Base-by-base conservation (phyloP, 2,888 invertebrate species). In the Drosophila rellima region DNA sequence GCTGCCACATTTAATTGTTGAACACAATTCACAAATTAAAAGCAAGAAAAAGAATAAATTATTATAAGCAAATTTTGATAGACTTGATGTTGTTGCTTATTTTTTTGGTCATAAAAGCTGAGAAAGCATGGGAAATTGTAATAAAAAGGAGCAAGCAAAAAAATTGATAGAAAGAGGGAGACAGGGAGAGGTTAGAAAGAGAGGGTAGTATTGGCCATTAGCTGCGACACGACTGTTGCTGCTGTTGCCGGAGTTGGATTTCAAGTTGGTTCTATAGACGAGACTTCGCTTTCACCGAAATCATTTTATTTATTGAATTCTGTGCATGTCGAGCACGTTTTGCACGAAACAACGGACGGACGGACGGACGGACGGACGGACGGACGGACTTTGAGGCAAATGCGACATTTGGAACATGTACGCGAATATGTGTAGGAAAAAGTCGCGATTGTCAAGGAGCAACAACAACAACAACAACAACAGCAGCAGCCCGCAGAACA, bases 281-380 rank as follows among this genome's bases (percentile, higher is more conserved):
- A 35, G 44, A 35, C 79, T 85, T 78, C 83, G 83, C 83, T 84
- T 84, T 84, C 83, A 84, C 83, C 83, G 80, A 87, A 84, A 74
- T 80, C 80, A 84, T 82, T 87, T 83, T 83, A 79, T 83, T 86
- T 82, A 84, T 82, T 80, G 85, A 87, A 84, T 85, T 84, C 85
- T 87, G 70, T 75, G 80, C 85, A 84, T 87, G 88, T 88, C 83
- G 82, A 67, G 85, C 83, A 84, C 83, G 88, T 84, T 80, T 80
- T 87, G 82, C 83, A 84, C 83, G 83, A 87, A 78, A 66, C 61
- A 57, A 54, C 55, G n/a, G 31, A 70, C 64, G 7, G 31, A 42
- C 44, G 26, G 40, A 17, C 44, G 35, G 26, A 29, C 20, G 48
- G 26, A 47, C 51, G 23, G 68, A 60, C 52, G 51, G 51, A 8